A percentile compares a stretch with the other conserved stretches of the same genome.
Conservation (phyloP, 2,113 vertebrate genomes). For the Ophiodon elongatus region DNA sequence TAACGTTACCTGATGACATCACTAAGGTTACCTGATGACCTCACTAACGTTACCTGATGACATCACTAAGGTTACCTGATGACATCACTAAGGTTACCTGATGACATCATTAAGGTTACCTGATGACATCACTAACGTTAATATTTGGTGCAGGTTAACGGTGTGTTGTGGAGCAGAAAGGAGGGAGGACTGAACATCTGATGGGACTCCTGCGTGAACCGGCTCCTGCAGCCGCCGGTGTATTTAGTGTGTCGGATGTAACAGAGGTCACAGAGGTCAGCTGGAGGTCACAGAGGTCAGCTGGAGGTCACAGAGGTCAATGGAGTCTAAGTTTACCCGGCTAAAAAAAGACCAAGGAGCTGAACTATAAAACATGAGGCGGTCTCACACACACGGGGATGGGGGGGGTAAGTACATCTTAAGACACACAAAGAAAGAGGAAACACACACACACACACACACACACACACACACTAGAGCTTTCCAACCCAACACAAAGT, state of each 20-base stretch:
- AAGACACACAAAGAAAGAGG: too few relatives aligned
- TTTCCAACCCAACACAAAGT: not conserved
- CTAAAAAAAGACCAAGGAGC: constrained; percentile 47
- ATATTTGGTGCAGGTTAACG: too few relatives aligned
- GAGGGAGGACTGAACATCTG: not conserved
- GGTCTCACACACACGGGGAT: not conserved
- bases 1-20: too few relatives aligned
- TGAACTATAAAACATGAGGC: not conserved
- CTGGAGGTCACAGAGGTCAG: constrained; percentile 24
- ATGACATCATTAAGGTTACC: too few relatives aligned
- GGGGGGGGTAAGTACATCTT: not conserved
- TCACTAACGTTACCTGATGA: too few relatives aligned
- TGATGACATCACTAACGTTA: too few relatives aligned
- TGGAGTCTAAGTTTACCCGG: constrained; percentile 24
- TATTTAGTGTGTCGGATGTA: constrained; percentile 18
- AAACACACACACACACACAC: not conserved
- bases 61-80: too few relatives aligned
- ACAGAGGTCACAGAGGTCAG: constrained; percentile 36
- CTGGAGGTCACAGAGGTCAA: constrained; percentile 36
- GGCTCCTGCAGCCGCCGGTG: constrained; percentile 2
- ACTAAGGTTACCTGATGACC: too few relatives aligned
- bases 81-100: too few relatives aligned
- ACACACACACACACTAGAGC: not conserved
- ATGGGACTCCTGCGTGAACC: not conserved
- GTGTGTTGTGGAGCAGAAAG: not conserved